A percentile compares a stretch with the other conserved stretches of the same genome.
phyloP scores from a whole-genome alignment of 2,888 invertebrate species.

The Thyatira batis region DNA sequence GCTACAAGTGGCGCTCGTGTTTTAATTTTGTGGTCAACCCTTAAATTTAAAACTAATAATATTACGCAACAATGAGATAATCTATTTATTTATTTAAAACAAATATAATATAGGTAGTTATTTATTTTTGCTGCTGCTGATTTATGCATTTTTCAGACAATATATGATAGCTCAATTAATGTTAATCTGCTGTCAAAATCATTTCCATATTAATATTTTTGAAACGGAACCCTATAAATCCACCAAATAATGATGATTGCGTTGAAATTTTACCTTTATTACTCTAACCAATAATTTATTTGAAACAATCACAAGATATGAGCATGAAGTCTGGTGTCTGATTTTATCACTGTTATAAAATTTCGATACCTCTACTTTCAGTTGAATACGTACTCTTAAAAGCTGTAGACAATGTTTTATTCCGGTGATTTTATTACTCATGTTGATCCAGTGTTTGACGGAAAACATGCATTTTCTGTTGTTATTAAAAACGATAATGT shows the following conservation, averaged over 20 bases:
- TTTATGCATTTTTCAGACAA: too few relatives aligned
- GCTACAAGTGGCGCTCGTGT: too few relatives aligned
- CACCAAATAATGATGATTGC: neutral
- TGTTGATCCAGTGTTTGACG: neutral
- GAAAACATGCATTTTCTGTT: conserved; percentile 8
- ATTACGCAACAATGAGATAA: too few relatives aligned
- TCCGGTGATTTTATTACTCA: neutral
- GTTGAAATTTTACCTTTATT: neutral
- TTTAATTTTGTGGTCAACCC: too few relatives aligned
- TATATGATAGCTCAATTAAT: too few relatives aligned
- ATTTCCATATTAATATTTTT: too few relatives aligned
- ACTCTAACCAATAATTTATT: neutral
- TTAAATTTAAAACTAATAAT: too few relatives aligned
- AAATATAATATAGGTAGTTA: too few relatives aligned
- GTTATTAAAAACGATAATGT: conserved; percentile 2
- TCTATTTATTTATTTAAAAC: too few relatives aligned
- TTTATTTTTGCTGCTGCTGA: too few relatives aligned
- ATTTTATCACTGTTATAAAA: neutral
- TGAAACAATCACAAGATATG: neutral
- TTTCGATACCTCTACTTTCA: neutral
- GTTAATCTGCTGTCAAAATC: too few relatives aligned
- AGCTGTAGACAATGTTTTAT: neutral
- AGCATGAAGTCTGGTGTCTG: neutral
- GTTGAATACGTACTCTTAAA: neutral
- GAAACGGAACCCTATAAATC: too few relatives aligned